These are phyloP conservation scores for Acanthurus tractus DNA, from an alignment of 2,797 vertebrate species.

Conservation along the genomic window DNA sequence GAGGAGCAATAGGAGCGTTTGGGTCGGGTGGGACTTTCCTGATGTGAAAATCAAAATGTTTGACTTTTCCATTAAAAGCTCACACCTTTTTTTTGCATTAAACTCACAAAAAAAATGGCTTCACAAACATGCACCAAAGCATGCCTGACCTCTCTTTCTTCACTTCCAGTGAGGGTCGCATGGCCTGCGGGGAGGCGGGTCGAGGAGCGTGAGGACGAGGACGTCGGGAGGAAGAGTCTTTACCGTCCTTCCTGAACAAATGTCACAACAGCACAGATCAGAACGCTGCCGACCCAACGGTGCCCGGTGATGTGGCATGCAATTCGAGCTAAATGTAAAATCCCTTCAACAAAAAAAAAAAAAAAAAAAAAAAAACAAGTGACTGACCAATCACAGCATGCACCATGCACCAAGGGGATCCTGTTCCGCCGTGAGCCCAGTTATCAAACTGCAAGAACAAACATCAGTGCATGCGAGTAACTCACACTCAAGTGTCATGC, in stretches of 20 bases:
- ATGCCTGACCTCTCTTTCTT: conserved; percentile 84
- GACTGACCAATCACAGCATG: conserved; percentile 50
- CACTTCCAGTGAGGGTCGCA: conserved; percentile 69
- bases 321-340: conserved; percentile 6
- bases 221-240: conserved; percentile 67
- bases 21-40: conserved; percentile 81
- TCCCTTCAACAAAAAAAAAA: conserved; percentile 19
- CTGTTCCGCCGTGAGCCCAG: conserved; percentile 20
- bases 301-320: background rate
- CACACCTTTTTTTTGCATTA: background rate
- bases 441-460: conserved; percentile 36
- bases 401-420: conserved; percentile 48
- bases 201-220: conserved; percentile 43
- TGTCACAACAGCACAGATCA: conserved; percentile 56
- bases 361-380: conserved; percentile 46
- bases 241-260: conserved; percentile 79
- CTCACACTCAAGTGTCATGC: conserved; percentile 45
- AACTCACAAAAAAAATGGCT: background rate
- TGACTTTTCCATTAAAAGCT: background rate
- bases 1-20: conserved; percentile 79
- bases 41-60: conserved; percentile 56
- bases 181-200: conserved; percentile 58
- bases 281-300: background rate
- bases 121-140: conserved; percentile 29
- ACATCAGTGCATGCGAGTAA: conserved; percentile 28